These are phyloP conservation scores for Mustela nigripes DNA, from an alignment of 2,113 vertebrate genomes.

Conservation along the genomic window DNA sequence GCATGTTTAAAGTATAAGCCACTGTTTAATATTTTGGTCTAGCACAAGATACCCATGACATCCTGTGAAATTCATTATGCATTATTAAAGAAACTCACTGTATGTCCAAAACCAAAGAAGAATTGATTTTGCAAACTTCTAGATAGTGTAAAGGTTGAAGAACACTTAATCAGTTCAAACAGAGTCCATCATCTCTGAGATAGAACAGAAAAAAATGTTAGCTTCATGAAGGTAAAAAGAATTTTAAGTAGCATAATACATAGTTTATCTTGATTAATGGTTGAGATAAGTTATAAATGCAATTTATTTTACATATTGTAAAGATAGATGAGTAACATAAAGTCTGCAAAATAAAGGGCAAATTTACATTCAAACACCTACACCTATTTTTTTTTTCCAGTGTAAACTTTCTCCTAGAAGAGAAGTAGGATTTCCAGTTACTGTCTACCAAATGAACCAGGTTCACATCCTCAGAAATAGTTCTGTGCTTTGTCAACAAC, in stretches of 20 bases:
- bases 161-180: slow-evolving; percentile 87
- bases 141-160: slow-evolving; percentile 82
- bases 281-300: neutral
- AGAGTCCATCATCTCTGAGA: slow-evolving; percentile 87
- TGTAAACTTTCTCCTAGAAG: neutral
- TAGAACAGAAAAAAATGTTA: slow-evolving; percentile 61
- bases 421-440: neutral
- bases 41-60: neutral
- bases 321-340: neutral
- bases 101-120: slow-evolving; percentile 88
- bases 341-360: neutral
- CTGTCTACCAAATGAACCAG: neutral
- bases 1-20: slow-evolving; percentile 41
- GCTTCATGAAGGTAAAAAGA: neutral
- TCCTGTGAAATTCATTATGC: slow-evolving; percentile 13
- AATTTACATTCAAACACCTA: neutral
- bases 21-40: slow-evolving; percentile 28
- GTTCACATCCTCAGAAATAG: neutral
- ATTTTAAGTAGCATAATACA: neutral
- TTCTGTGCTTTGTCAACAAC: neutral
- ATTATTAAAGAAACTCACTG: slow-evolving; percentile 83
- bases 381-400: neutral
- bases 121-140: slow-evolving; percentile 88
- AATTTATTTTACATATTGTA: neutral
- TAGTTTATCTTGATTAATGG: slow-evolving; percentile 22